Percentiles rank a stretch among this genome's conserved stretches.
These are phyloP conservation scores for Nasonovia ribisnigri DNA, from an alignment of 2,888 invertebrate genomes.

Conservation along the genomic window DNA sequence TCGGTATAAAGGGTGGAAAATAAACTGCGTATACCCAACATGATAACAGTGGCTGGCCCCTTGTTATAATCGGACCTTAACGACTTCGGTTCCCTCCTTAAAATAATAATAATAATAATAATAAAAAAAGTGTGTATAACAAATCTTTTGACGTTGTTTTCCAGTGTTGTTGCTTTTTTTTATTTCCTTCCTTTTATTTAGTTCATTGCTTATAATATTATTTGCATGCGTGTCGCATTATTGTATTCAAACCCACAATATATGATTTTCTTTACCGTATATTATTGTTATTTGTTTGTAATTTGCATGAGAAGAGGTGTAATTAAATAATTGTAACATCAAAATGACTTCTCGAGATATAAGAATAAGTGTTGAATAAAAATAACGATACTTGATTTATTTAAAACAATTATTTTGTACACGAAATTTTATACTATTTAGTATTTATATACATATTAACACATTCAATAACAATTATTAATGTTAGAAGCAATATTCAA, in stretches of 20 bases:
- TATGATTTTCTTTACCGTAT: background rate
- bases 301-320: background rate
- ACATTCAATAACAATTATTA: background rate
- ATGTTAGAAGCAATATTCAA: background rate
- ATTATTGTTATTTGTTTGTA: background rate
- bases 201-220: background rate
- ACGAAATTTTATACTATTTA: background rate
- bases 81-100: slow-evolving; percentile 59
- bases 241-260: background rate
- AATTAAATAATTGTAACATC: background rate
- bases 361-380: background rate
- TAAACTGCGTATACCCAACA: slow-evolving; percentile 64
- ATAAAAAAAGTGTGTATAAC: slow-evolving; percentile 52
- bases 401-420: background rate
- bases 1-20: slow-evolving; percentile 62
- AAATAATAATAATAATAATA: slow-evolving; percentile 43
- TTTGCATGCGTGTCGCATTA: slow-evolving; percentile 1
- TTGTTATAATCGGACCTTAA: slow-evolving; percentile 65
- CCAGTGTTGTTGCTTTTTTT: slow-evolving; percentile 51
- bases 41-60: slow-evolving; percentile 65
- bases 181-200: slow-evolving; percentile 19
- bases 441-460: background rate
- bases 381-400: background rate
- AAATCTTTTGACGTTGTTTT: slow-evolving; percentile 64
- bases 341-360: background rate